Evolutionary conservation across 2,797 vertebrate genomes (phyloP), one percentile per base, ranked within the genome.

Genomic region (Aselliscus stoliczkanus): DNA sequence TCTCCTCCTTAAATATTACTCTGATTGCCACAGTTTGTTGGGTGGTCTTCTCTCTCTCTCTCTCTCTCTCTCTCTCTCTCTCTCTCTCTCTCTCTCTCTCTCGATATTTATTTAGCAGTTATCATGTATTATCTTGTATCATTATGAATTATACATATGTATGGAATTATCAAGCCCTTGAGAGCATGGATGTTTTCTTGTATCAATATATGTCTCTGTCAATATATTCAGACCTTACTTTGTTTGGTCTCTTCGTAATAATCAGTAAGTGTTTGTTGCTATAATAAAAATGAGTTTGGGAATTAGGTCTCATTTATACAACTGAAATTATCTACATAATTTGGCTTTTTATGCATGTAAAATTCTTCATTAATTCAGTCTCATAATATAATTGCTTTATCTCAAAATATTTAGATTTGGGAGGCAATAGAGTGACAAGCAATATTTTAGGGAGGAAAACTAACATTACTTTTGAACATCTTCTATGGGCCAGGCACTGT

Each of bases 291-390:
- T 81, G 72, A 95, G 58, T 93, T 91, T 77, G 67, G 39, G 47
- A 81, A 90, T 97, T 92, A 97, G 67, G 73, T 95, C 23, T 15
- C 50, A 90, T 88, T 96, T 96, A 93, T 80, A 84, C 69, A 93
- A 94, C 60, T 90, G 81, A 88, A 96, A 88, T 92, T 94, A 90
- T 83, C 60, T 93, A 72, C 14, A 65, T 93, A 95, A 95, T 94
- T 88, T 95, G 64, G 39, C 17, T 93, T 90, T 93, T 95, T 96
- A 83, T 87, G 75, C 64, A 88, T 80, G 90, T 88, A 79, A 95
- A 96, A 85, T 90, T 44, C 67, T 77, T 96, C 88, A 93, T 95
- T 79, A 90, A 81, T 72, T 96, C 44, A 85, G 84, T 56, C 72
- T 94, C 75, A 86, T 93, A 90, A 95, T 85, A 80, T 77, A 93